These are phyloP conservation scores for Steromphala cineraria DNA, from an alignment of 2,888 invertebrate genomes.

Conservation along the genomic window DNA sequence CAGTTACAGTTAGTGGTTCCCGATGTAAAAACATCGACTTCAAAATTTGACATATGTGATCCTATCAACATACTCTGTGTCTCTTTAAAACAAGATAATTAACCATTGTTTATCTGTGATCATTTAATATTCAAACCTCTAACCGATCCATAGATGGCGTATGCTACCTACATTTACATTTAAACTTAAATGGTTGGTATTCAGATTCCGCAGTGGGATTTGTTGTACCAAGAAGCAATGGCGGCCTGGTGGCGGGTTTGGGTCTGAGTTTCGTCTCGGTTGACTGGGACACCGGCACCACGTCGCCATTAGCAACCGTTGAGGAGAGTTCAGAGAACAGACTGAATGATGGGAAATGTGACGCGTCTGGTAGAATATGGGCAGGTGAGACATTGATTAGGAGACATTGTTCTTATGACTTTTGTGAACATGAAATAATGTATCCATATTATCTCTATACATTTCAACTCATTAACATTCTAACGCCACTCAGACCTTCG, in stretches of 20 bases:
- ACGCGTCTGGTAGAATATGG: slow-evolving; percentile 56
- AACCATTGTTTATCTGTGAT: too few relatives aligned
- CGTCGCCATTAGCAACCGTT: slow-evolving; percentile 33
- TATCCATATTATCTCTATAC: too few relatives aligned
- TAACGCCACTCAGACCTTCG: too few relatives aligned
- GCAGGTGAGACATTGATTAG: slow-evolving; percentile 50
- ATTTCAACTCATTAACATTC: too few relatives aligned
- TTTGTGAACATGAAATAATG: too few relatives aligned
- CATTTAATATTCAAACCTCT: not conserved
- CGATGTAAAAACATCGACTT: too few relatives aligned
- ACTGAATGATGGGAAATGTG: slow-evolving; percentile 59
- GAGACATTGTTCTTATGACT: too few relatives aligned
- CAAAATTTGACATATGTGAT: too few relatives aligned
- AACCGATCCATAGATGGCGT: not conserved
- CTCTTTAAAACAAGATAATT: too few relatives aligned
- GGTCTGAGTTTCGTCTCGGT: slow-evolving; percentile 40
- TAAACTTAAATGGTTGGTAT: too few relatives aligned
- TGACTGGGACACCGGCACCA: slow-evolving; percentile 41
- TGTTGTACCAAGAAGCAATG: slow-evolving; percentile 41
- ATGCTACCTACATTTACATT: not conserved
- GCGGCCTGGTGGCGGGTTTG: slow-evolving; percentile 46
- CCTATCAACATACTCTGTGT: too few relatives aligned
- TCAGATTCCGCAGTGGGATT: not conserved
- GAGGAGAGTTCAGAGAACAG: slow-evolving; percentile 31
- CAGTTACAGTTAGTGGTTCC: too few relatives aligned